Evolutionary conservation across 2,888 invertebrate species (phyloP), one percentile per base, ranked within the genome.

Genomic region (Conistra vaccinii): DNA sequence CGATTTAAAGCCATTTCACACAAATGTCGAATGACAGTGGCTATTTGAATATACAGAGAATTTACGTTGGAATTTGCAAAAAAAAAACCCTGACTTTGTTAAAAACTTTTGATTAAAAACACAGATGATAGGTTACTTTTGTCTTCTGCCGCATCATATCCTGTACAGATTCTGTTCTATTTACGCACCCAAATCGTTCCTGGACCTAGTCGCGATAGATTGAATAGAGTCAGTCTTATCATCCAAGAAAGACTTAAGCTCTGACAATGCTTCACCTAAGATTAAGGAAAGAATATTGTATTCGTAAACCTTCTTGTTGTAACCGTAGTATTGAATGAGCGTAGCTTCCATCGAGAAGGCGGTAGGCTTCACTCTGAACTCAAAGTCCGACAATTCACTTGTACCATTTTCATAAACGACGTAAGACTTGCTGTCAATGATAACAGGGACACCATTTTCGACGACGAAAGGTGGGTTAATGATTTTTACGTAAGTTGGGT

Each of bases 231-330:
- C 81, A 9, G 87, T 48, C 39, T 91, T 91, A 2, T 85, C 83
- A 0, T 85, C 72, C 0, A 95, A 85, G 80, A 81, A 92, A 0
- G 65, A 35, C 39, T 88, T 90, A 0, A 95, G 26, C 0, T 91
- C 90, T 0, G 88, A 70, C 1, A 92, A 9, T 3, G 88, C 0
- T 2, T 85, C 86, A 2, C 85, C 75, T 0, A 89, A 10, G 0
- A 93, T 9, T 1, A 93, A 20, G 0, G 42, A 42, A 0, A 91
- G 29, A 0, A 95, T 10, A 65, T 95, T 93, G 85, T 92, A 95
- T 79, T 93, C 91, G 68, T 95, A 96, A 48, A 96, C 93, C 7
- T 91, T 93, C 76, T 95, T 95, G 20, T 95, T 86, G 60, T 92
- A 89, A 10, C 87, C 95, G 26, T 89, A 94, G 78, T 92, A 95